These are phyloP conservation scores for Dendrocincla fuliginosa DNA, from an alignment of 2,797 vertebrate genomes.

Conservation along the genomic window DNA sequence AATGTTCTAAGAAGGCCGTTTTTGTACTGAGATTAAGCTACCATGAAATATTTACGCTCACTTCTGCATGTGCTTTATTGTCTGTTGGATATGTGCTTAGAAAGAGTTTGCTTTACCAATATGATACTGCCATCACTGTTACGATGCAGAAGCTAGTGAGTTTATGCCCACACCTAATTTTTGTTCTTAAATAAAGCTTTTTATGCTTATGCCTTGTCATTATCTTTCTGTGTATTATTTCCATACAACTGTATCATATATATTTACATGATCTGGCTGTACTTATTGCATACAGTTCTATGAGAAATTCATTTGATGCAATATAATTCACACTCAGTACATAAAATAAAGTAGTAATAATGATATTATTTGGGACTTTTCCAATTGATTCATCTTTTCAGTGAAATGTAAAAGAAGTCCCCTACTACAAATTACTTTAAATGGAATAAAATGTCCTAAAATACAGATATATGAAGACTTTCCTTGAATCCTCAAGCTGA, in stretches of 20 bases:
- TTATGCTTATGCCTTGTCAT: neutral
- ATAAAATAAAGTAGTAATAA: neutral
- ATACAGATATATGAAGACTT: neutral
- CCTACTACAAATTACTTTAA: neutral
- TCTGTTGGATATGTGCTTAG: neutral
- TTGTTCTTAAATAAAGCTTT: slow-evolving; percentile 17
- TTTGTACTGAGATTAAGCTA: neutral
- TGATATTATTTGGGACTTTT: neutral
- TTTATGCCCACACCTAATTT: neutral
- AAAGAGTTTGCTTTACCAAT: slow-evolving; percentile 1
- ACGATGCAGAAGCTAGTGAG: neutral
- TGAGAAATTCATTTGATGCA: neutral
- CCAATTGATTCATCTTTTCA: neutral
- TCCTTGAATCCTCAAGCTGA: neutral
- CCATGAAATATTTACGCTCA: neutral
- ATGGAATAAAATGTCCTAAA: neutral
- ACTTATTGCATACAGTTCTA: neutral
- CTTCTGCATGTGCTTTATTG: neutral
- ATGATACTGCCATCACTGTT: neutral
- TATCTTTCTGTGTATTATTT: neutral
- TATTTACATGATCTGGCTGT: neutral
- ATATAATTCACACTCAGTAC: neutral
- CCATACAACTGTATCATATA: neutral
- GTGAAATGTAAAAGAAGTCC: neutral
- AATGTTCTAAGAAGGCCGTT: neutral